These are phyloP conservation scores for Platypus cylindrus DNA, from an alignment of 2,888 invertebrate genomes.

Conservation along the genomic window DNA sequence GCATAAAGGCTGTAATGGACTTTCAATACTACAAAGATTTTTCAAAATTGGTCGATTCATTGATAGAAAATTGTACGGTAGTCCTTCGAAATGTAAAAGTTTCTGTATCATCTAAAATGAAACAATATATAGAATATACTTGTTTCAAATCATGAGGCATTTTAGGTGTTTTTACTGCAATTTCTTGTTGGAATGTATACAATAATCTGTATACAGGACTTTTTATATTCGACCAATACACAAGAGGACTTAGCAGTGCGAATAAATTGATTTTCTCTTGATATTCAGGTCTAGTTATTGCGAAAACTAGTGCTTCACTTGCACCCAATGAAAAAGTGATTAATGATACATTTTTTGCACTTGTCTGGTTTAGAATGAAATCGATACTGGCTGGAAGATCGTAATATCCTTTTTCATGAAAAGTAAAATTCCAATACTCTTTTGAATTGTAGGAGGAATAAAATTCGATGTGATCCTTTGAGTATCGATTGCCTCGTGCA, in stretches of 20 bases:
- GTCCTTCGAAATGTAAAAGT: neutral
- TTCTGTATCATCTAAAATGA: no score
- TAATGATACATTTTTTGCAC: conserved; percentile 49
- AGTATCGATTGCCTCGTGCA: conserved; percentile 12
- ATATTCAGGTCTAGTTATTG: conserved; percentile 45
- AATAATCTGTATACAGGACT: no score
- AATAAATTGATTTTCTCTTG: conserved; percentile 48
- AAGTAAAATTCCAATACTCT: conserved; percentile 38
- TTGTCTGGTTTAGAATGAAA: conserved; percentile 43
- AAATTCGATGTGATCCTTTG: conserved; percentile 10
- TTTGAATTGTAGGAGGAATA: conserved; percentile 1
- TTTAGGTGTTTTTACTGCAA: no score
- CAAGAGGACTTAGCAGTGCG: conserved; percentile 54
- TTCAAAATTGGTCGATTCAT: neutral
- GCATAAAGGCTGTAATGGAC: conserved; percentile 1
- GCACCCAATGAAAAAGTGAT: conserved; percentile 68
- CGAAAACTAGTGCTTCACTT: conserved; percentile 50
- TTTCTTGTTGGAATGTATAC: no score
- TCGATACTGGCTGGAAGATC: conserved; percentile 72
- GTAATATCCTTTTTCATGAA: conserved; percentile 63
- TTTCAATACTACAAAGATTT: conserved; percentile 3
- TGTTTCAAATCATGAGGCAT: no score
- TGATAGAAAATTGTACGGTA: neutral
- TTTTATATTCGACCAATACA: conserved; percentile 36
- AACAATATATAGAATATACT: no score